Base-by-base conservation (phyloP, 2,797 vertebrate genomes). In the Leptodactylus fallax region DNA sequence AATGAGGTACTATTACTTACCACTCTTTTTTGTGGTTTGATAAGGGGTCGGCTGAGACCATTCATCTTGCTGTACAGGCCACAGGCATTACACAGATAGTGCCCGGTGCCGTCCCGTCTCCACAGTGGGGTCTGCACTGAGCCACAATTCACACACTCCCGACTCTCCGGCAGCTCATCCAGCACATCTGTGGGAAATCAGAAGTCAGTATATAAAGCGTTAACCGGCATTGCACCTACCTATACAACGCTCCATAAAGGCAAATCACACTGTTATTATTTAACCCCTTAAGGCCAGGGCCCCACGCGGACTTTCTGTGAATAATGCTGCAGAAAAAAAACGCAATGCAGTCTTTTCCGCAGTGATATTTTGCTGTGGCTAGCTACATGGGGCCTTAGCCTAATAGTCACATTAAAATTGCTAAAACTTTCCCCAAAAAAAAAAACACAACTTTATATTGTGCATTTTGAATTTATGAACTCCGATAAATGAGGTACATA, bases 51-150 rank as follows among this genome's bases (percentile, higher is more conserved):
- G 93, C 98, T 99, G 87, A 99, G 97, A 25, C 98, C 98, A 91
- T 99, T 99, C 97, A 99, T 98, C 94, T 99, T 99, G 96, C 97
- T 99, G 94, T 99, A 99, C 74, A 99, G 96, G 91, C 98, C 98
- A 91, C 98, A 99, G 91, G 98, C 98, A 91, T 99, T 99, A 94
- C 98, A 99, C 91, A 99, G 96, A 94, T 99, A 99, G 96, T 99
- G 96, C 0, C 98, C 98, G 5, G 98, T 99, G 92, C 98, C 98
- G 90, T 99, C 98, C 90, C 98, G 96, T 93, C 98, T 97, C 98
- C 98, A 99, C 12, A 99, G 95, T 60, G 98, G 98, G 90, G 98
- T 99, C 94, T 98, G 98, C 92, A 99, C 97, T 92, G 98, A 99
- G 90, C 98, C 98, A 88, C 98, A 99, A 95, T 99, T 99, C 74